Conservation (phyloP, 2,113 vertebrate species). For the Larimichthys crocea region DNA sequence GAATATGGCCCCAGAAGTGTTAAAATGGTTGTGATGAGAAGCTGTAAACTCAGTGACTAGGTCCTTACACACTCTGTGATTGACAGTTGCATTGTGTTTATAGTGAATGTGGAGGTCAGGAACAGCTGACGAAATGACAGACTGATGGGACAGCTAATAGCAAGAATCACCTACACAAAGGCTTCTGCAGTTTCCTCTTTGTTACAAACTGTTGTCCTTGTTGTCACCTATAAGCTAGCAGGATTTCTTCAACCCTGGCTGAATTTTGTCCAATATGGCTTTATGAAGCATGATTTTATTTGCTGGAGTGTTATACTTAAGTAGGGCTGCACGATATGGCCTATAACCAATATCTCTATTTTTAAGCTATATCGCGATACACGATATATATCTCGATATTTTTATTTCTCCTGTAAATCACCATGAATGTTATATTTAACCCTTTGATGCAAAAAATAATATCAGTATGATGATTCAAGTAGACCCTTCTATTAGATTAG, state of each 20-base stretch:
- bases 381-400: no score
- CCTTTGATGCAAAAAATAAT: no score
- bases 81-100: conserved; percentile 52
- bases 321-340: no score
- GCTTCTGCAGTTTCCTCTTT: background rate
- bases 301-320: background rate
- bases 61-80: conserved; percentile 30
- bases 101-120: conserved; percentile 28
- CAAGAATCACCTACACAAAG: background rate
- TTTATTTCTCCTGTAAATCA: no score
- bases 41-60: background rate
- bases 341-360: no score
- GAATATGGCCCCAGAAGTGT: background rate
- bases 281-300: background rate
- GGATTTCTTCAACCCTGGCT: background rate
- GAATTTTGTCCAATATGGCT: background rate
- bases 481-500: no score
- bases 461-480: no score
- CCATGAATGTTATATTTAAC: no score
- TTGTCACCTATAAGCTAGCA: background rate
- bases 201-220: background rate
- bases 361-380: no score
- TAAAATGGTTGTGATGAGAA: background rate
- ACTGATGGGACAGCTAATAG: conserved; percentile 33
- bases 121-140: conserved; percentile 58